Base-by-base conservation (phyloP, 2,113 vertebrate species). In the Cyphomyrus discorhynchus region DNA sequence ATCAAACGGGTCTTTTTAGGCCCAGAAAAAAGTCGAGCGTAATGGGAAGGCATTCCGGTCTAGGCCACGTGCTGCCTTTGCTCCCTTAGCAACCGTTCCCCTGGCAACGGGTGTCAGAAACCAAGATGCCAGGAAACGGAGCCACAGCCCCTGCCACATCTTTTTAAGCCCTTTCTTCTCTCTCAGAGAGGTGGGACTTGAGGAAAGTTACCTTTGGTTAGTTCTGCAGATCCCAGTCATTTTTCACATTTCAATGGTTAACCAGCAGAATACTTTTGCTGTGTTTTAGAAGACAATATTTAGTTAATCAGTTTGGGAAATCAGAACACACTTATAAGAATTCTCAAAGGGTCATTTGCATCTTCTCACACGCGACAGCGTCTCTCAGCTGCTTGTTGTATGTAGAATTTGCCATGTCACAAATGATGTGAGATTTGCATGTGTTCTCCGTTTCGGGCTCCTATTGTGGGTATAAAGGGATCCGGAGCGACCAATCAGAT, bases 81-180 rank as follows among this genome's bases (percentile, higher is more conserved):
- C 93, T 94, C 90, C 92, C 92, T 90, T 94, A 95, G 94, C 93
- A 94, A 94, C 93, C n/a, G 95, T 96, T 95, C 94, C 94, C 94
- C 66, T 88, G 93, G 95, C 92, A 95, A 95, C 94, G 86, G 92
- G 92, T 94, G 93, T 93, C 93, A 94, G 89, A 92, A 92, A 91
- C 90, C 31, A 70, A 92, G 94, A 95, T 88, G 90, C 92, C 92
- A 92, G 93, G 90, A 91, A 90, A 93, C 94, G 62, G 74, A 92
- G 89, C 77, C 88, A 90, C 92, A 88, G 88, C 90, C 93, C 92
- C 47, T 93, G 93, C 92, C 90, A 89, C 91, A 91, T 93, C 90
- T 93, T 31, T 70, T 91, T 83, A 92, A 93, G 92, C 70, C 85
- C 86, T 90, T 89, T 89, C 90, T 90, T 90, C 56, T 87, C 90